These are phyloP conservation scores for Clepsis dumicolana DNA, from an alignment of 2,888 invertebrate genomes.

Conservation along the genomic window DNA sequence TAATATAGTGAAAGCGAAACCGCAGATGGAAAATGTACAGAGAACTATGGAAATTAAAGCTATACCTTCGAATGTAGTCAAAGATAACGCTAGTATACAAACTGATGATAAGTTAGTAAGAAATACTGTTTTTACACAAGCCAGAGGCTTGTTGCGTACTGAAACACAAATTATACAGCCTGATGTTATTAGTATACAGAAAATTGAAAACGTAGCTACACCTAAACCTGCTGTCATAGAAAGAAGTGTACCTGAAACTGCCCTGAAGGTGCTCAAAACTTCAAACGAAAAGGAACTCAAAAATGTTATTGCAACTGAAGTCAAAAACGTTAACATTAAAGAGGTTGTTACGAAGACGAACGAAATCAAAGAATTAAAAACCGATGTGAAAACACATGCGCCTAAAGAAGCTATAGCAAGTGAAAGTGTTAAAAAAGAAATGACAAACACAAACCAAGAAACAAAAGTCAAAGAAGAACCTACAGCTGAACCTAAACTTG, in stretches of 20 bases:
- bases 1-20: constrained; percentile 30
- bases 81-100: constrained; percentile 23
- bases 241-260: not conserved
- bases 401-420: not conserved
- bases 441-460: constrained; percentile 35
- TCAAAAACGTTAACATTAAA: not conserved
- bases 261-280: too few relatives aligned
- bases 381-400: not conserved
- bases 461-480: constrained; percentile 23
- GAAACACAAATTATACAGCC: constrained; percentile 55
- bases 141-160: constrained; percentile 68
- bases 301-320: not conserved
- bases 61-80: constrained; percentile 12
- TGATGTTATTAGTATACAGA: constrained; percentile 29
- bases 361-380: not conserved
- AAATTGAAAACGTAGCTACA: constrained; percentile 4
- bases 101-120: constrained; percentile 67
- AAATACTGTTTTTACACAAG: constrained; percentile 78
- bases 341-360: not conserved
- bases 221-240: not conserved
- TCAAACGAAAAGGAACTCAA: not conserved
- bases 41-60: constrained; percentile 34
- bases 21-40: constrained; percentile 17
- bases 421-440: constrained; percentile 42
- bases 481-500: constrained; percentile 40